Evolutionary conservation across 2,797 vertebrate species (phyloP), one percentile per base, ranked within the genome.

Genomic region (Brachyalestes nurse): DNA sequence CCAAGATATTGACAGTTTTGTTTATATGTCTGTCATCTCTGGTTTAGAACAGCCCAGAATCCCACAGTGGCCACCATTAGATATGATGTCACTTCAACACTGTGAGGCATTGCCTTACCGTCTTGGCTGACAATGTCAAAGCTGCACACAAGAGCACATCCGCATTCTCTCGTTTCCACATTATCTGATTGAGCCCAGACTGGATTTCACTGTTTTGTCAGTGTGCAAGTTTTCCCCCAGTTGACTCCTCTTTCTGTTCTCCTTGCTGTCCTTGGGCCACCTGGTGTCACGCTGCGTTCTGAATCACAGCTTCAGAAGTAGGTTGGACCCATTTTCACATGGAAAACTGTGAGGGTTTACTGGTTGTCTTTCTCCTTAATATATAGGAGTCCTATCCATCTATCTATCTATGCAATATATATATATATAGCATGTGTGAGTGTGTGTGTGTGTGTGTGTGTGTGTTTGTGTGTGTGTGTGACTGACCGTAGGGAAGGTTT

Each of bases 271-370:
- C 91, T 93, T 94, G 90, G 87, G 84, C 87, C 87, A 83, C 83
- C 89, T 93, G 89, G 88, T 83, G 74, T 90, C 91, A 87, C 86
- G 85, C 86, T 87, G 86, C 89, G 89, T 86, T 89, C 84, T 76
- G 93, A 91, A 90, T 90, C 82, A 84, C 81, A 87, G 92, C 85
- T 86, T 89, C 64, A 84, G 89, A 94, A 90, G 86, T 92, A 90
- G 93, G 90, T 91, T 91, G 88, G 85, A 88, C 87, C 82, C 85
- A 90, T 90, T 92, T 92, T 87, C 88, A 88, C 70, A 57, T 19
- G 16, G 19, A 58, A 40, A 79, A 62, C 75, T 53, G n/a, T 53
- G n/a, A 78, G 61, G 55, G 69, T 51, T 82, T 38, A 72, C 81
- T 83, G 86, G 87, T 86, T 89, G 51, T 86, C 28, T 75, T 75